Evolutionary conservation across 2,113 vertebrate genomes (phyloP).

Genomic region (Dasyurus viverrinus): DNA sequence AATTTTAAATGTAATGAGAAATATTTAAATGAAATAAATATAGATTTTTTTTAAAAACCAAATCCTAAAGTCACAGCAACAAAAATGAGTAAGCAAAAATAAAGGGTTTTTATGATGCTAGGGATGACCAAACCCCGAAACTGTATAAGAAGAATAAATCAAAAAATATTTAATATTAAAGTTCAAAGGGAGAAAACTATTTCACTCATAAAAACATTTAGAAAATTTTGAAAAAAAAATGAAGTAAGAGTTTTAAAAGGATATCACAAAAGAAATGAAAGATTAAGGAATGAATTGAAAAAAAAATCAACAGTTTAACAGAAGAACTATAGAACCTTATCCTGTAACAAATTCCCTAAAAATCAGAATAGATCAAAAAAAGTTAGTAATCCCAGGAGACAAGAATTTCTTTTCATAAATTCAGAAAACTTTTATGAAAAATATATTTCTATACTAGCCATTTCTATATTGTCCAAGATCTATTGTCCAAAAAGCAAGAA

Average conservation of each 20-base stretch:
- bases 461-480: background rate
- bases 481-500: background rate
- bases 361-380: background rate
- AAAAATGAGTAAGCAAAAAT: background rate
- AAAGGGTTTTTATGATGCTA: background rate
- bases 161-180: background rate
- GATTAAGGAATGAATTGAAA: background rate
- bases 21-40: background rate
- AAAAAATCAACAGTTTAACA: background rate
- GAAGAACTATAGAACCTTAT: background rate
- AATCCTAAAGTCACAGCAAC: background rate
- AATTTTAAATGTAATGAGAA: background rate
- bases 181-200: background rate
- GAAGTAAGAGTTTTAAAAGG: background rate
- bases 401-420: background rate
- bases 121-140: background rate
- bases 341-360: background rate
- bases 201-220: background rate
- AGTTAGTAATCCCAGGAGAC: background rate
- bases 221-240: background rate
- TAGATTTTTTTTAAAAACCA: background rate
- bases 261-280: background rate
- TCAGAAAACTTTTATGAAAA: background rate
- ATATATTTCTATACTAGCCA: background rate
- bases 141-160: background rate